Evolutionary conservation across 1,140 invertebrate genomes (phyloP), one percentile per base, ranked within the genome.

Genomic region (Papilio dardanus): DNA sequence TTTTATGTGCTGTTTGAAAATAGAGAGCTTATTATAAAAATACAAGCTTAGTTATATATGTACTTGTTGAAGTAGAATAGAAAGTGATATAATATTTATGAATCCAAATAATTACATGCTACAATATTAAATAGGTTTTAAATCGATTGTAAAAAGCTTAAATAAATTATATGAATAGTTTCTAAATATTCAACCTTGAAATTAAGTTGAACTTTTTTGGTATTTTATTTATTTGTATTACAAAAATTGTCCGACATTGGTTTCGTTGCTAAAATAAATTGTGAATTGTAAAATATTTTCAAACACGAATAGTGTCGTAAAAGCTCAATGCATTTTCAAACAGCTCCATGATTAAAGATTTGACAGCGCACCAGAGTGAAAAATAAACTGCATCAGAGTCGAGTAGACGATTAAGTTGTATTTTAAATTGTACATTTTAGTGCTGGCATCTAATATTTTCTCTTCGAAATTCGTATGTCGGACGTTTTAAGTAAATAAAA

Each of bases 401-500:
- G 54, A 62, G 54, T 62, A 62, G 54, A 62, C 54, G 54, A 62
- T 62, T 62, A 62, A 62, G 54, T 62, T 62, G 54, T 62, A 24
- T 24, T 62, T 62, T 62, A 62, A 62, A 62, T 62, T 62, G 54
- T 62, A 62, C 54, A 62, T 30, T 62, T 62, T 28, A 3, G 24
- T 62, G 54, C 24, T 62, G 54, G 24, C 24, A 62, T 28, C 54
- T 62, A 62, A 62, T 62, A 62, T 62, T 62, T 62, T 62, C 21
- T 62, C 12, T 62, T 30, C 21, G 50, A 24, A 54, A 54, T 54
- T 24, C 10, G 8, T 54, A 28, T 30, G 19, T 28, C 54, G 54
- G 24, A 62, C 54, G 30, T 28, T 62, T 62, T 62, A 12, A 28
- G 10, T 62, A 62, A 62, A 54, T 54, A 21, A 54, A 54, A 62